Conservation (phyloP, 2,888 invertebrate species). For the Hirtodrosophila trivittata region DNA sequence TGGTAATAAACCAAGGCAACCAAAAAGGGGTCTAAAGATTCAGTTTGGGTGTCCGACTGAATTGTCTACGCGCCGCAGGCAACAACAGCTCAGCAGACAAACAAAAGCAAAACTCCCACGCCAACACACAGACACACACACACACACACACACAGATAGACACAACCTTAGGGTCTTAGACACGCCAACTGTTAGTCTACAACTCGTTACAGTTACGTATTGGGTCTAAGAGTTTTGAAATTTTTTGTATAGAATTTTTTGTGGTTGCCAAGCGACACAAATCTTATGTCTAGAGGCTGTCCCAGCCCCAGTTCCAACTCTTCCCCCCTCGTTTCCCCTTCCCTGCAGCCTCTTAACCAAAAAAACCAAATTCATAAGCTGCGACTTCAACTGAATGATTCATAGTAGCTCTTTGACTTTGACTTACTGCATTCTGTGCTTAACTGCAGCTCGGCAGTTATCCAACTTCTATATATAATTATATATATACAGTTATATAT, state of each 20-base stretch:
- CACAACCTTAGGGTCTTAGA: conserved; percentile 23
- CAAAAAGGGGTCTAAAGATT: conserved; percentile 48
- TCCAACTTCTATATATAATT: conserved; percentile 11
- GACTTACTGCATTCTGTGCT: conserved; percentile 69
- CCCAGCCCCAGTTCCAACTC: not conserved
- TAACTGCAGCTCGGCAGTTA: conserved; percentile 28
- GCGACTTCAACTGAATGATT: conserved; percentile 44
- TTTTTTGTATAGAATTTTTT: conserved; percentile 70
- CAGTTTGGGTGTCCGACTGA: conserved; percentile 46
- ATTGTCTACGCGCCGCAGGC: conserved; percentile 61
- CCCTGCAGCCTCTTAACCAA: too few species aligned
- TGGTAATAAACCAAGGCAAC: conserved; percentile 56
- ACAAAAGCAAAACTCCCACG: conserved; percentile 69
- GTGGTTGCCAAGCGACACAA: conserved; percentile 67
- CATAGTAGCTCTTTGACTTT: conserved; percentile 36
- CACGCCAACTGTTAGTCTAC: conserved; percentile 41
- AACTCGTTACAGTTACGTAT: conserved; percentile 54
- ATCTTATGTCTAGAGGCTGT: conserved; percentile 32
- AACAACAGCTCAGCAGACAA: conserved; percentile 29
- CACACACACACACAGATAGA: conserved; percentile 21
- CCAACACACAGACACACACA: conserved; percentile 33
- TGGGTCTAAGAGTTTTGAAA: conserved; percentile 56
- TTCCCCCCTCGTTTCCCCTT: not conserved
- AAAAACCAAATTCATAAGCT: conserved; percentile 38
- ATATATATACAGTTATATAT: conserved; percentile 12